Conservation (phyloP, 2,888 invertebrate species). For the Conomelus anceps region DNA sequence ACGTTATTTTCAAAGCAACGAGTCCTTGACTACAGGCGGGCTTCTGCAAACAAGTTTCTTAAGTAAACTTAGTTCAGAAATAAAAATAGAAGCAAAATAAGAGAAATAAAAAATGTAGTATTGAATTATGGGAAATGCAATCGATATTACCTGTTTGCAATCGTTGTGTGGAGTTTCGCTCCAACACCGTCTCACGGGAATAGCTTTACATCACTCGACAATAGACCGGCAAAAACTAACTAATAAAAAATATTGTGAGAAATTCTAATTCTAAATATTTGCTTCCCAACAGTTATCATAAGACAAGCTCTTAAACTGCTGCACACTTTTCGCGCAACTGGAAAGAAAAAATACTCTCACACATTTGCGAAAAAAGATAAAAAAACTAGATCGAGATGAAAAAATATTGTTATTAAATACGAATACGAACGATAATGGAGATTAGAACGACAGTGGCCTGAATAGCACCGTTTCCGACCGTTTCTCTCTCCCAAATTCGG, state of each 20-base stretch:
- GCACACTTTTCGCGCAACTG: neutral
- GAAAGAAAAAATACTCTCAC: constrained; percentile 9
- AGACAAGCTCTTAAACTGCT: neutral
- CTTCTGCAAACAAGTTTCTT: neutral
- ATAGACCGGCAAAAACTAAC: neutral
- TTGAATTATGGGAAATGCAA: neutral
- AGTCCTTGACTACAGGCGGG: neutral
- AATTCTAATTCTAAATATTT: constrained; percentile 2
- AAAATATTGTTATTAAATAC: constrained; percentile 8
- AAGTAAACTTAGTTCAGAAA: neutral
- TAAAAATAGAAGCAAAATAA: neutral
- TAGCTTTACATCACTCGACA: neutral
- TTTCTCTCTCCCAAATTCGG: too few relatives aligned
- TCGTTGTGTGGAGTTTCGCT: neutral
- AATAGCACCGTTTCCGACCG: neutral
- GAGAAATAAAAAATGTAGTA: neutral
- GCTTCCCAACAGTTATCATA: neutral
- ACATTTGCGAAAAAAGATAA: neutral
- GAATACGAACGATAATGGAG: neutral
- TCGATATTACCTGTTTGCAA: neutral
- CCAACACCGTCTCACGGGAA: neutral
- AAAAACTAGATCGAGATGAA: constrained; percentile 8
- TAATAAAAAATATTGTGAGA: neutral
- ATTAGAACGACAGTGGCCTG: constrained; percentile 2
- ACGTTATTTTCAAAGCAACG: neutral